Base-by-base conservation (phyloP, 1,140 invertebrate species). In the Pogonognathellus flavescens region DNA sequence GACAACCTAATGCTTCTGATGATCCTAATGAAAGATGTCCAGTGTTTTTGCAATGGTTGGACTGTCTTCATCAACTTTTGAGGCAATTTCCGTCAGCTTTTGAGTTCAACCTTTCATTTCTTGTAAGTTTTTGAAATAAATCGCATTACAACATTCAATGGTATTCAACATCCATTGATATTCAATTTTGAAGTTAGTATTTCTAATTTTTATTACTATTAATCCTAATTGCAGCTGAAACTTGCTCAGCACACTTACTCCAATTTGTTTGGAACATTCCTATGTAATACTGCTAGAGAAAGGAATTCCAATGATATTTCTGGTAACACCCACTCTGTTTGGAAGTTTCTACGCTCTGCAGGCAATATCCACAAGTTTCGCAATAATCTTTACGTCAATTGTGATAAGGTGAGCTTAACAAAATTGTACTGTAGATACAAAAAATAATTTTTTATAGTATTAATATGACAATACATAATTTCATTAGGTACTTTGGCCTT, bases 21-120 rank as follows among this genome's bases (percentile, higher is more conserved):
- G 97, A 99, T 90, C 91, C 93, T 0, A 98, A 97, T 91, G 97
- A 99, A 91, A 92, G 95, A 83, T 97, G 96, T 90, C 98, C 98
- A 16, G 96, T 99, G 85, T 99, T 99, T 92, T 92, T 99, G 60
- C 98, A 99, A 91, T 99, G 97, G 97, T 92, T 99, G 6, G 98
- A 99, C 90, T 97, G 97, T 90, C 95, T 99, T 0, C 95, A 98
- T 92, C 98, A 99, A 91, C 92, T 99, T 70, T 93, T 95, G 86
- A 89, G 91, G 86, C 97, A 99, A 92, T 98, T 96, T 91, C 96
- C 96, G 5, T 96, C 95, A 90, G 94, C 94, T 89, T 99, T 99
- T 92, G 95, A 99, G 92, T 99, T 99, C 91, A 98, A 97, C 85
- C 70, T 84, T 1, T 94, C 94, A 14, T 99, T 96, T 91, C 92